Conservation (phyloP, 2,113 vertebrate species). For the Dicrurus megarhynchus region DNA sequence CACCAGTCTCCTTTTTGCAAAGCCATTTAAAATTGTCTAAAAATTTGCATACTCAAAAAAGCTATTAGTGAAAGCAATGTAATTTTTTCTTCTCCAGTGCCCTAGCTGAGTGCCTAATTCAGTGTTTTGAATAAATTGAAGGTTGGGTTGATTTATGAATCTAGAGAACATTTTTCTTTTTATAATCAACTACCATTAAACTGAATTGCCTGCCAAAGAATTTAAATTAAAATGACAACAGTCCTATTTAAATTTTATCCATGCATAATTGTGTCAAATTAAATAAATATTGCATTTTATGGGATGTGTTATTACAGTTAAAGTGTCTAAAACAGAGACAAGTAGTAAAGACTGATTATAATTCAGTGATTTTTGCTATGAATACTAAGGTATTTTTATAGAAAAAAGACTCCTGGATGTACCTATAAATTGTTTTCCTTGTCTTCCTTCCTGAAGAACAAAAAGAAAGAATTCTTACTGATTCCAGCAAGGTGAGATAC, state of each 20-base stretch:
- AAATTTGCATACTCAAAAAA: conserved; percentile 16
- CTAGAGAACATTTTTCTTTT: background rate
- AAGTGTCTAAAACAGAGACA: background rate
- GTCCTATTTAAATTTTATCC: background rate
- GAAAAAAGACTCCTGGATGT: background rate
- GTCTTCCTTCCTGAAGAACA: background rate
- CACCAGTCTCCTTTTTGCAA: background rate
- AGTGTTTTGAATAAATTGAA: background rate
- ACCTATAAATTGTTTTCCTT: background rate
- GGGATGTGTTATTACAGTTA: background rate
- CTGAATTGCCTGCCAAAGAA: background rate
- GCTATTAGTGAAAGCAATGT: background rate
- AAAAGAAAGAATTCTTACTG: background rate
- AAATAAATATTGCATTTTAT: conserved; percentile 4
- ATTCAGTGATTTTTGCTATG: background rate
- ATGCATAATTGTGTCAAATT: background rate
- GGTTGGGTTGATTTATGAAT: background rate
- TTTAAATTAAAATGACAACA: conserved; percentile 20
- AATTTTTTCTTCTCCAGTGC: background rate
- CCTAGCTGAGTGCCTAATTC: background rate
- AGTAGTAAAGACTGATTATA: background rate
- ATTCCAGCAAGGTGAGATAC: background rate
- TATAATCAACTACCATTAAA: background rate
- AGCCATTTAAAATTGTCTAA: background rate
- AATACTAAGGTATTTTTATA: background rate